Percentiles rank a stretch among this genome's conserved stretches.
These are phyloP conservation scores for Spongilla lacustris DNA, from an alignment of 37 sponge, comb jelly and placozoan species.

Conservation along the genomic window DNA sequence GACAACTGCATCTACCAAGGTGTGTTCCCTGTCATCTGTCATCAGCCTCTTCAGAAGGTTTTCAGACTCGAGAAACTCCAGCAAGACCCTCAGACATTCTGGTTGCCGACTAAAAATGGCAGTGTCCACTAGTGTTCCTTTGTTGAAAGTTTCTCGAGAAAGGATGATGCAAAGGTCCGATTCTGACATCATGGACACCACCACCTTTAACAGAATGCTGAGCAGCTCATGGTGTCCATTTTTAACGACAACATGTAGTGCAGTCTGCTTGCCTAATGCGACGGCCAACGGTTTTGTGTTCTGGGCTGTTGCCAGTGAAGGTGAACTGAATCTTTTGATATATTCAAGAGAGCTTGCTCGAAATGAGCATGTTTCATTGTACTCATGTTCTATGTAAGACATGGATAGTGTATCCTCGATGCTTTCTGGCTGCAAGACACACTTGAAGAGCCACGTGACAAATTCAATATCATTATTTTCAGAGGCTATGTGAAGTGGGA, in stretches of 20 bases:
- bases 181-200: constrained; percentile 8
- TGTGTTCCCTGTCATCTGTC: not conserved
- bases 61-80: constrained; percentile 5
- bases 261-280: constrained; percentile 24
- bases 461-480: constrained; percentile 54
- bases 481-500: constrained; percentile 65
- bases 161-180: constrained; percentile 27
- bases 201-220: constrained; percentile 29
- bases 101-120: constrained; percentile 14
- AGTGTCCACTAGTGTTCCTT: constrained; percentile 38
- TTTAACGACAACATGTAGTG: constrained; percentile 62
- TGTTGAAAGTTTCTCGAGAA: constrained; percentile 9
- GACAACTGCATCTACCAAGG: constrained; percentile 43
- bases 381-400: too few relatives aligned
- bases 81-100: constrained; percentile 44
- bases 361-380: too few relatives aligned
- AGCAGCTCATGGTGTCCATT: constrained; percentile 42
- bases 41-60: constrained; percentile 13
- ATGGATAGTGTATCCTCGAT: too few relatives aligned
- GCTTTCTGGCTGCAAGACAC: constrained; percentile 9
- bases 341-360: not conserved
- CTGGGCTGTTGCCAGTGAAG: constrained; percentile 2
- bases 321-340: constrained; percentile 6
- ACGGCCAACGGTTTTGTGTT: constrained; percentile 32
- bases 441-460: constrained; percentile 63